Percentiles rank a stretch among this genome's conserved stretches.
Evolutionary conservation across 92 coral and sea anemone genomes (phyloP).

Genomic region (Umimayanthus chanpuru): DNA sequence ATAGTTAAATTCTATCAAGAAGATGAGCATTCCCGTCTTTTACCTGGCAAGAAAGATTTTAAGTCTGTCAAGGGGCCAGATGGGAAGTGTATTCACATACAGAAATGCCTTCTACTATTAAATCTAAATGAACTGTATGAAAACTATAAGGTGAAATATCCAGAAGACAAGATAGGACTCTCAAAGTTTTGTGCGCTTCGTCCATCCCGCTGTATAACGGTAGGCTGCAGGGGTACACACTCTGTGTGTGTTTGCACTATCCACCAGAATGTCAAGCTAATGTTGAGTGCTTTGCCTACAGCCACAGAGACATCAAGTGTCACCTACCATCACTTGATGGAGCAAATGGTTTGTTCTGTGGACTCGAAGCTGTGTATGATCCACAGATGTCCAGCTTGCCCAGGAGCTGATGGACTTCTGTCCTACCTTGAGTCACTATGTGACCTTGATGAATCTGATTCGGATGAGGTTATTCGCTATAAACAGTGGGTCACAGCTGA

Average conservation of each 20-base stretch:
- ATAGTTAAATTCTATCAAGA: slow-evolving; percentile 17
- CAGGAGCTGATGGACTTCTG: background rate
- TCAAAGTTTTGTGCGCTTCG: background rate
- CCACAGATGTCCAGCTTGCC: slow-evolving; percentile 13
- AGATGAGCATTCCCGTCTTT: slow-evolving; percentile 8
- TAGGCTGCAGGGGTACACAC: background rate
- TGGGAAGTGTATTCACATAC: slow-evolving; percentile 19
- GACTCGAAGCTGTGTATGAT: slow-evolving; percentile 9
- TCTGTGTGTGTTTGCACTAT: background rate
- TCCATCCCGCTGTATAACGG: background rate
- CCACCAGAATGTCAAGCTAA: background rate
- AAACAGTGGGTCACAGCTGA: background rate
- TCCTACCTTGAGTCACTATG: background rate
- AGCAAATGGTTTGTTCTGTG: slow-evolving; percentile 17
- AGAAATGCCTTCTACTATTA: slow-evolving; percentile 28
- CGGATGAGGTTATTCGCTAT: background rate
- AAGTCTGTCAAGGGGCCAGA: slow-evolving; percentile 28
- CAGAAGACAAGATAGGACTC: slow-evolving; percentile 16
- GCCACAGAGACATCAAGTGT: slow-evolving; percentile 24
- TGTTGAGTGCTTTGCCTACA: slow-evolving; percentile 8
- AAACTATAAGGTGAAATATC: slow-evolving; percentile 6
- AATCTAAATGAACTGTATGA: slow-evolving; percentile 18
- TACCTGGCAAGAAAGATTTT: slow-evolving; percentile 21
- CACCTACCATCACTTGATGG: background rate
- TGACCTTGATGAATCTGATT: background rate